Conservation (phyloP, 1,140 invertebrate species). For the Cydia pomonella region DNA sequence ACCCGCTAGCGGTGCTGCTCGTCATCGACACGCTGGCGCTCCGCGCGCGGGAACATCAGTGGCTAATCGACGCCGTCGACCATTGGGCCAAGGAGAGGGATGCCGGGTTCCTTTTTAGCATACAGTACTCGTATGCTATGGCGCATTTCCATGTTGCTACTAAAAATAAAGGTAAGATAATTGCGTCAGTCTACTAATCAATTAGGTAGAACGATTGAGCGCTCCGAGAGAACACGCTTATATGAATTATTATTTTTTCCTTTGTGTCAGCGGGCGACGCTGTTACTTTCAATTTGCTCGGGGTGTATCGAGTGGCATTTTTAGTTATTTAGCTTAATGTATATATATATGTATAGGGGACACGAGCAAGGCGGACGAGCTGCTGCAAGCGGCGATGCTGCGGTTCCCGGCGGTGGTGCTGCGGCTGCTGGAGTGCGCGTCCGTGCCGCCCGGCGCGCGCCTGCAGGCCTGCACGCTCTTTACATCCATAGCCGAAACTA, state of each 20-base stretch:
- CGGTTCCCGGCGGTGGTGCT: slow-evolving; percentile 91
- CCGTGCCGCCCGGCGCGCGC: slow-evolving; percentile 11
- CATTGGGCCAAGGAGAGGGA: slow-evolving; percentile 86
- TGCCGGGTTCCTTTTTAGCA: slow-evolving; percentile 91
- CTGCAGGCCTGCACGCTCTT: slow-evolving; percentile 1
- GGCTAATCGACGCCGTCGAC: slow-evolving; percentile 87
- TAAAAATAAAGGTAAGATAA: slow-evolving; percentile 52
- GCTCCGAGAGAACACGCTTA: no score
- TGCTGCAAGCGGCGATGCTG: slow-evolving; percentile 89
- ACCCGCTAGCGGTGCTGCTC: slow-evolving; percentile 91
- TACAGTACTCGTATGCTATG: slow-evolving; percentile 91
- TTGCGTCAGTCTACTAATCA: not conserved
- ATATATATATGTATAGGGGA: slow-evolving; percentile 39
- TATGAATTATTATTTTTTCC: no score
- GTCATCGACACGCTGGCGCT: slow-evolving; percentile 94
- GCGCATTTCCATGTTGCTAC: slow-evolving; percentile 84
- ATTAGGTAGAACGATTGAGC: not conserved
- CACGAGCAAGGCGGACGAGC: slow-evolving; percentile 78
- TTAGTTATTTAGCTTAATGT: no score
- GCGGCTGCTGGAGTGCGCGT: slow-evolving; percentile 41
- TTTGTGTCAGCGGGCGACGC: no score
- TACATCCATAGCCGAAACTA: not conserved
- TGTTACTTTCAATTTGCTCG: no score
- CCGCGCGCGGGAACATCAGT: slow-evolving; percentile 89
- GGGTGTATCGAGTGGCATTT: no score